A percentile compares a stretch with the other conserved stretches of the same genome.
Evolutionary conservation across 2,888 invertebrate species (phyloP).

Genomic region (Lysandra bellargus): DNA sequence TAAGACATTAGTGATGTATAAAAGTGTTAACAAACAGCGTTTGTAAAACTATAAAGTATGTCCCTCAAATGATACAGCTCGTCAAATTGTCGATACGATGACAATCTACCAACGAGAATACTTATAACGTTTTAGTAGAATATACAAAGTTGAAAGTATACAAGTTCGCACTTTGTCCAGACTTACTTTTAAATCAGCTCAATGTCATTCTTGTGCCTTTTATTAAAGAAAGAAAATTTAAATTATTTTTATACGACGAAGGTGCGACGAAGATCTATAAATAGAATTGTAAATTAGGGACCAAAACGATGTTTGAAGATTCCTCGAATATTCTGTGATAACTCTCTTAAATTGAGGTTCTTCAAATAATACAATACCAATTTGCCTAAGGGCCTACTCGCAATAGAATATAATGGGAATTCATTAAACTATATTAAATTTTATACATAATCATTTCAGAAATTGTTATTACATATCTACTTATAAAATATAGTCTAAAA

Average conservation of each 20-base stretch:
- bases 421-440: neutral
- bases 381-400: neutral
- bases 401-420: neutral
- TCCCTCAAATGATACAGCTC: neutral
- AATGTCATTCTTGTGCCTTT: conserved; percentile 39
- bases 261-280: conserved; percentile 13
- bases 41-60: neutral
- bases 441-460: no score
- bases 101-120: conserved; percentile 17
- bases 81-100: conserved; percentile 7
- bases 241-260: conserved; percentile 41
- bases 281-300: conserved; percentile 39
- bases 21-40: neutral
- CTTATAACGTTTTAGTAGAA: neutral
- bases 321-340: conserved; percentile 79
- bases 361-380: conserved; percentile 59
- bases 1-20: neutral
- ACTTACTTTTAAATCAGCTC: conserved; percentile 29
- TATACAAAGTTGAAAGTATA: neutral
- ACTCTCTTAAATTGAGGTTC: conserved; percentile 76
- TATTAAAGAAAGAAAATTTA: conserved; percentile 52
- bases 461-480: neutral
- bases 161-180: conserved; percentile 23
- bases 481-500: neutral
- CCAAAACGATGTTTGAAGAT: conserved; percentile 61